Evolutionary conservation across 2,888 invertebrate species (phyloP), one percentile per base, ranked within the genome.

Genomic region (Isoperla grammatica): DNA sequence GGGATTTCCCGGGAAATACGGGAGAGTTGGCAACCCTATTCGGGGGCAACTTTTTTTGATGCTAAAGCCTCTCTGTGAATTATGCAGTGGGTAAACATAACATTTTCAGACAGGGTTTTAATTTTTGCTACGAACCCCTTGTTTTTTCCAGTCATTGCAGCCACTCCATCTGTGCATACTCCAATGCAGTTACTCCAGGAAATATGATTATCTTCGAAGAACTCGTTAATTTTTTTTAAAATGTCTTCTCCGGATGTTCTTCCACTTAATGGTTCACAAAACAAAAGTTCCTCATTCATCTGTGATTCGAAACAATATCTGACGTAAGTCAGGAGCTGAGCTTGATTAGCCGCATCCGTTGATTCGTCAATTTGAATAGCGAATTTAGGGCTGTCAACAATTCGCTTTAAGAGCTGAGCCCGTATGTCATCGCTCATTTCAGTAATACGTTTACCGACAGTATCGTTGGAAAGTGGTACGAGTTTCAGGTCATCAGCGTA

Each of bases 11-110:
- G n/a, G n/a, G n/a, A n/a, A n/a, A n/a, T n/a, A n/a, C n/a, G n/a
- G n/a, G n/a, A n/a, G n/a, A n/a, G n/a, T n/a, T n/a, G n/a, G n/a
- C n/a, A n/a, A n/a, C n/a, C n/a, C n/a, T n/a, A n/a, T n/a, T n/a
- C n/a, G n/a, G n/a, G n/a, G n/a, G n/a, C 50, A 49, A 66, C 40
- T 60, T 60, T 60, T 66, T 63, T 64, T 61, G 60, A 59, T 45
- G 59, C 63, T 58, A 65, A 59, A 35, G 60, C 59, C 53, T 65
- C 63, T 50, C 61, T 60, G 54, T 67, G 67, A 40, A 67, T 61
- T 53, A 64, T 40, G 63, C 66, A 65, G 60, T 66, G 61, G 56
- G 63, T 63, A 53, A 63, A 61, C 57, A 8, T 8, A 43, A 60
- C 63, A 48, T 65, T 61, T 58, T 63, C 59, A 40, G 64, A 65